Percentiles rank a stretch among this genome's conserved stretches.
phyloP scores from a whole-genome alignment of 2,797 vertebrate genomes.

The Leptatherina wallacei region DNA sequence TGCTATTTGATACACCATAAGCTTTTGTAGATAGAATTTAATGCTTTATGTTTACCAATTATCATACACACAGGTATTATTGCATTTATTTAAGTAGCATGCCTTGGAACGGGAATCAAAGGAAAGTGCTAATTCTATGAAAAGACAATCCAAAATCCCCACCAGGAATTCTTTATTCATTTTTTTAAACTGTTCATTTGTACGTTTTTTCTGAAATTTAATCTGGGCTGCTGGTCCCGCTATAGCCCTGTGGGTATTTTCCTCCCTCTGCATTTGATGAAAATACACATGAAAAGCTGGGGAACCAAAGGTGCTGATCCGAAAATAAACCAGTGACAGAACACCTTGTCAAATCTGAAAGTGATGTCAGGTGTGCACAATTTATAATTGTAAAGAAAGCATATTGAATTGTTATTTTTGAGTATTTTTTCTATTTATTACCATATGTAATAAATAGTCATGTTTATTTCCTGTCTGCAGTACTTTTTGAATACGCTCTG shows the following conservation, averaged over 20 bases:
- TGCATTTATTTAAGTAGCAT: background rate
- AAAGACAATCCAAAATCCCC: background rate
- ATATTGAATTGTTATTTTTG: background rate
- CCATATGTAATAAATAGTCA: constrained; percentile 29
- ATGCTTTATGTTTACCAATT: background rate
- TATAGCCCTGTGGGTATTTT: constrained; percentile 17
- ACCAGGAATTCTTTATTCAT: background rate
- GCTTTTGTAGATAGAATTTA: background rate
- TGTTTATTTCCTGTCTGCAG: constrained; percentile 18
- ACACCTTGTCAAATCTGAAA: constrained; percentile 32
- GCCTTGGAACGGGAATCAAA: background rate
- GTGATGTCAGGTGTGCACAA: constrained; percentile 10
- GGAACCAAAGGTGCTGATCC: constrained; percentile 9
- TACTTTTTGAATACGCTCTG: constrained; percentile 33
- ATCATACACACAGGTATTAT: background rate
- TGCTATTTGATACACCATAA: background rate
- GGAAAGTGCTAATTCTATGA: background rate
- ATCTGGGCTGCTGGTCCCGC: constrained; percentile 3
- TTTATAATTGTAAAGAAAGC: constrained; percentile 23
- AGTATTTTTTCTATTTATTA: constrained; percentile 19
- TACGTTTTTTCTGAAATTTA: constrained; percentile 6
- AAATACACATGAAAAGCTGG: constrained; percentile 9
- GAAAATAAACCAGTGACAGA: constrained; percentile 15
- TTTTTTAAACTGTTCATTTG: constrained; percentile 9
- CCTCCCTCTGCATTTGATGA: constrained; percentile 10